Evolutionary conservation across 2,888 invertebrate genomes (phyloP).

Genomic region (Cataglyphis livida): DNA sequence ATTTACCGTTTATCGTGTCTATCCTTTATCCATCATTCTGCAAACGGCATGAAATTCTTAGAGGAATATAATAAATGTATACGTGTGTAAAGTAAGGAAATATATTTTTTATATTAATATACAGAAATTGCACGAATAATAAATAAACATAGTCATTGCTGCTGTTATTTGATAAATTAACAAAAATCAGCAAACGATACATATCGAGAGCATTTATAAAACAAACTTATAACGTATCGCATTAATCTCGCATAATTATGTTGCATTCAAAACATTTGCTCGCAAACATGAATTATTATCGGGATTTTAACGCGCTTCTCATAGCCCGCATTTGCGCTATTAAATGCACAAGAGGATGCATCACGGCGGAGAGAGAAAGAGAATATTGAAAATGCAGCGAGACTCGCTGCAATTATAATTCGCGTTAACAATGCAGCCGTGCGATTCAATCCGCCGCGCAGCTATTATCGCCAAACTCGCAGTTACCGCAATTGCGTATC

Average conservation of each 20-base stretch:
- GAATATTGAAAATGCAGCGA: slow-evolving; percentile 30
- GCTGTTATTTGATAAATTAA: not conserved
- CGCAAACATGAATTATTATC: slow-evolving; percentile 49
- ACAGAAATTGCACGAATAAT: not conserved
- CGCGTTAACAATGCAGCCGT: slow-evolving; percentile 44
- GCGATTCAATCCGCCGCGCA: slow-evolving; percentile 39
- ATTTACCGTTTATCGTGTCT: not conserved
- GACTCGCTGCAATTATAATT: slow-evolving; percentile 49
- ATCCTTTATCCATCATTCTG: slow-evolving; percentile 3
- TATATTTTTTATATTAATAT: not conserved
- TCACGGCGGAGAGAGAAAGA: not conserved
- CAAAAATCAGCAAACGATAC: not conserved
- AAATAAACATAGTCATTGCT: not conserved
- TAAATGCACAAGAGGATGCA: slow-evolving; percentile 35
- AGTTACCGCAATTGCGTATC: slow-evolving; percentile 49
- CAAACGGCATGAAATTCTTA: not conserved
- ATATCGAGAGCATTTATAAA: slow-evolving; percentile 11
- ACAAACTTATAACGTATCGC: slow-evolving; percentile 15
- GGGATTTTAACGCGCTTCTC: slow-evolving; percentile 41
- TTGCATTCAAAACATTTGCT: slow-evolving; percentile 34
- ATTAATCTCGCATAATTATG: slow-evolving; percentile 44
- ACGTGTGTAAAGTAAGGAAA: not conserved
- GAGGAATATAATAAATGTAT: not conserved
- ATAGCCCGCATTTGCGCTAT: slow-evolving; percentile 32
- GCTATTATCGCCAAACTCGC: slow-evolving; percentile 42